A percentile compares a stretch with the other conserved stretches of the same genome.
These are phyloP conservation scores for Pseudochirops cupreus DNA, from an alignment of 2,797 vertebrate genomes.

Conservation along the genomic window DNA sequence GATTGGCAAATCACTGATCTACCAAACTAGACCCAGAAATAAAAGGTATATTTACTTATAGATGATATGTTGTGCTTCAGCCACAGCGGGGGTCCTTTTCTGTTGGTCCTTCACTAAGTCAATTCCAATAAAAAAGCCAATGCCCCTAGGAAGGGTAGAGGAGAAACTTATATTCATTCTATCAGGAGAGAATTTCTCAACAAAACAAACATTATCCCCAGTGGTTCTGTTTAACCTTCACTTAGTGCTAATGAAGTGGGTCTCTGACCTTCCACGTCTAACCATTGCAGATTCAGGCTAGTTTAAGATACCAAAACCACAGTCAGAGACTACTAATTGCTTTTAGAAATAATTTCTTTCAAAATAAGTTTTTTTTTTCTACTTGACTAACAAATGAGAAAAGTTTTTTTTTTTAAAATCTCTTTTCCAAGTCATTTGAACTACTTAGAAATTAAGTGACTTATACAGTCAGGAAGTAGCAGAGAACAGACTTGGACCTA, in stretches of 20 bases:
- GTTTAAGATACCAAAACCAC: not conserved
- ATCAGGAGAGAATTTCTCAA: slow-evolving; percentile 19
- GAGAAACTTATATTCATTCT: not conserved
- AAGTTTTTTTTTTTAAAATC: not conserved
- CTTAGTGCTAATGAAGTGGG: not conserved
- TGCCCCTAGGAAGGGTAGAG: slow-evolving; percentile 86
- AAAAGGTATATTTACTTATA: slow-evolving; percentile 89
- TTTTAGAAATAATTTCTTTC: slow-evolving; percentile 26
- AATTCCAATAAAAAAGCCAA: slow-evolving; percentile 95
- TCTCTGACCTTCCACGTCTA: not conserved
- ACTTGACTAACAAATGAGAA: slow-evolving; percentile 32
- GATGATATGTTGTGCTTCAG: slow-evolving; percentile 96
- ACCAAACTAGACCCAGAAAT: not conserved
- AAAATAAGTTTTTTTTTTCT: not conserved
- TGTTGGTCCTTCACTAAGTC: slow-evolving; percentile 93
- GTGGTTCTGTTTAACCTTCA: not conserved
- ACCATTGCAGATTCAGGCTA: not conserved
- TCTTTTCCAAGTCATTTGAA: not conserved
- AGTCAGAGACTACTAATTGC: not conserved
- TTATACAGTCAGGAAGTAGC: not conserved
- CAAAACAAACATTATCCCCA: not conserved
- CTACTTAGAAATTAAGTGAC: not conserved
- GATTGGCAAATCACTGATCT: not conserved
- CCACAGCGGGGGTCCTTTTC: slow-evolving; percentile 93
- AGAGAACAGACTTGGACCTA: not conserved